Evolutionary conservation across 35 echinoderm and acorn worm genomes (phyloP), one percentile per base, ranked within the genome.

Genomic region (Apostichopus japonicus): DNA sequence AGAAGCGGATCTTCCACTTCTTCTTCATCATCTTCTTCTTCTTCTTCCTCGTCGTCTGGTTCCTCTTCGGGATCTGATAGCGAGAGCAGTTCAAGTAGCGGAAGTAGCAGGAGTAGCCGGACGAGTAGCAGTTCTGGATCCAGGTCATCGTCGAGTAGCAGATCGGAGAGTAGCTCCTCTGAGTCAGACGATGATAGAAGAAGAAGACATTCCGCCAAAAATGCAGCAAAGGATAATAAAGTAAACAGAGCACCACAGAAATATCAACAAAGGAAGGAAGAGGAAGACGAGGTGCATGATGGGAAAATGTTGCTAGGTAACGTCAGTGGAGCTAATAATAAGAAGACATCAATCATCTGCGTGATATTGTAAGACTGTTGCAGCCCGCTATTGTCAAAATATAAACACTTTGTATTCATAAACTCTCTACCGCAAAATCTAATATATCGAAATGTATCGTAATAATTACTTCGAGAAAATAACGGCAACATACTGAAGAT

Each of bases 1-100:
- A 55, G 79, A 83, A 44, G 54, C 54, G 54, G 17, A 19, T 83
- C 79, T 54, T 83, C 79, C 5, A 4, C 79, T 6, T 83, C 79
- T n/a, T 16, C 79, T 19, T 9, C 9, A 17, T 55, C 79, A 16
- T 53, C 79, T 53, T 83, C 79, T 4, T 54, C 77, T 10, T 79
- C 77, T 22, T 79, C 79, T 44, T 44, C 33, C 33, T 44, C 33
- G 33, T 44, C 33, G 33, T 44, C 33, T 54, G 44, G 33, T 33
- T 83, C 79, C n/a, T 83, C 79, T n/a, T 83, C 79, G 3, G 79
- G 54, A 2, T 17, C 25, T 83, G 79, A 83, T 44, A 83, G 79
- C 24, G 24, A n/a, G 6, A 54, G 79, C 54, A 83, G 79, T 17
- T 83, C 79, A 15, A 83, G 79, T 3, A n/a, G 79, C 54, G 5